Conservation (phyloP, 2,797 vertebrate species). For the Masticophis lateralis region DNA sequence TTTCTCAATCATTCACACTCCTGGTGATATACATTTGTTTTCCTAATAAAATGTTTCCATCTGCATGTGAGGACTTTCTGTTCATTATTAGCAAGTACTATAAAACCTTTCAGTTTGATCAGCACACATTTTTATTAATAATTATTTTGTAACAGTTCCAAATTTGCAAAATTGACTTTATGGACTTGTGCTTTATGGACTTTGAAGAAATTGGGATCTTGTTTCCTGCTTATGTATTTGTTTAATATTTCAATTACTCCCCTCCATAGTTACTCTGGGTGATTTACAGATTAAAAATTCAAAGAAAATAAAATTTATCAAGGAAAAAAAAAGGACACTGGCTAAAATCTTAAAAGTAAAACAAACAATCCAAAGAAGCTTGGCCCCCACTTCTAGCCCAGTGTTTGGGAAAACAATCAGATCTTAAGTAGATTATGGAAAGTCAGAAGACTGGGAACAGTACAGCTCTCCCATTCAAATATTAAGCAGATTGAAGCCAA, state of each 20-base stretch:
- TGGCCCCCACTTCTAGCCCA: neutral
- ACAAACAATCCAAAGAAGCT: neutral
- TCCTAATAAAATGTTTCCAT: neutral
- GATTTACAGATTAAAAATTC: neutral
- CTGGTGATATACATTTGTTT: neutral
- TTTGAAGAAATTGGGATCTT: neutral
- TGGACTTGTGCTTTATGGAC: neutral
- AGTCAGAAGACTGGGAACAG: neutral
- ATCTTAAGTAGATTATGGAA: neutral
- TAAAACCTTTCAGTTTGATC: neutral
- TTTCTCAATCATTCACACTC: neutral
- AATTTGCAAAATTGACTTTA: neutral
- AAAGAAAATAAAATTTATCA: neutral
- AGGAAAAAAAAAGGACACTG: neutral
- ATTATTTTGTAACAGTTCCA: neutral
- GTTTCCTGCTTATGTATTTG: neutral
- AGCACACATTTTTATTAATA: neutral
- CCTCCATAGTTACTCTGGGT: neutral
- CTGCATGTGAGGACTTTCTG: neutral
- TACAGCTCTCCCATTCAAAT: neutral
- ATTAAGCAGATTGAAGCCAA: neutral
- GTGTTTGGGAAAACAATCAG: neutral
- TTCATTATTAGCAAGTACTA: neutral
- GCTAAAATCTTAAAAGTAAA: neutral
- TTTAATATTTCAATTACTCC: neutral